phyloP scores from a whole-genome alignment of 2,888 invertebrate species.

The Empis livida region DNA sequence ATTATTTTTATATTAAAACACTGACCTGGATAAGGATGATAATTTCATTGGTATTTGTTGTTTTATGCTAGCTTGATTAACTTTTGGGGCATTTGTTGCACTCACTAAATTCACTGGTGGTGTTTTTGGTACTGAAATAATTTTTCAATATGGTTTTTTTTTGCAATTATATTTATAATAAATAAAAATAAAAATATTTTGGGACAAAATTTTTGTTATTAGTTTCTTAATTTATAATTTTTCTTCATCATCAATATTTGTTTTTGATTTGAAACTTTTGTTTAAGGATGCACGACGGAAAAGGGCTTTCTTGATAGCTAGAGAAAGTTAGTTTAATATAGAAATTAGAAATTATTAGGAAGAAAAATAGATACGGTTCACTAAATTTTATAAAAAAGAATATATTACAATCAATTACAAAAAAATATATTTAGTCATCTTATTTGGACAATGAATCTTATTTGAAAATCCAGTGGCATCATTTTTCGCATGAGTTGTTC shows the following conservation, averaged over 20 bases:
- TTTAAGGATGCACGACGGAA: slow-evolving; percentile 14
- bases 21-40: slow-evolving; percentile 42
- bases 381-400: background rate
- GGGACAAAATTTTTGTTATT: background rate
- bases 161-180: slow-evolving; percentile 6
- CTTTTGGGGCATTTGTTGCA: slow-evolving; percentile 66
- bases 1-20: background rate
- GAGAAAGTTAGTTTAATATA: background rate
- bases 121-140: slow-evolving; percentile 35
- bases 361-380: background rate
- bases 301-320: slow-evolving; percentile 14
- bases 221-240: background rate
- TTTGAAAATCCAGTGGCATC: no score
- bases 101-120: slow-evolving; percentile 63
- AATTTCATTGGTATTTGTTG: slow-evolving; percentile 85
- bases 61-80: slow-evolving; percentile 50
- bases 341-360: background rate
- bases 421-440: no score
- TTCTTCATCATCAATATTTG: slow-evolving; percentile 1
- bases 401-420: background rate
- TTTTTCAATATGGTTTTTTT: background rate
- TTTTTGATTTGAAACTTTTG: background rate
- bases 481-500: no score
- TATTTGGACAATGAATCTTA: no score
- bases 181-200: no score